Percentiles rank a stretch among this genome's conserved stretches.
Conservation (phyloP, 2,797 vertebrate genomes). For the Chaunax sp. region DNA sequence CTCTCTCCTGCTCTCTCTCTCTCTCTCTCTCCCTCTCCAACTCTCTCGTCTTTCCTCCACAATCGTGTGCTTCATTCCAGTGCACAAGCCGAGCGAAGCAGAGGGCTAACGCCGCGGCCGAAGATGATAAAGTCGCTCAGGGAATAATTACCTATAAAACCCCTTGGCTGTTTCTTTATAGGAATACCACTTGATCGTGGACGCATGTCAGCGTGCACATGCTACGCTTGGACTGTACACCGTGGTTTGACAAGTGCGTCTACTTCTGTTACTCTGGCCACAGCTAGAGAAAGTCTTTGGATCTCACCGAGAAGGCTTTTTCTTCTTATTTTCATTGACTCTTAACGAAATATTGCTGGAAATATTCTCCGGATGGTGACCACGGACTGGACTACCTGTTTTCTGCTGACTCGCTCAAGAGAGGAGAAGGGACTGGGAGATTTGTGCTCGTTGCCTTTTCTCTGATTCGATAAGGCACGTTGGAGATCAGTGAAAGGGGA, state of each 20-base stretch:
- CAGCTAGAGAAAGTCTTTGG: slow-evolving; percentile 59
- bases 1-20: background rate
- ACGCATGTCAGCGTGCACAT: slow-evolving; percentile 56
- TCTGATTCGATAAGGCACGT: slow-evolving; percentile 46
- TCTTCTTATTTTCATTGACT: slow-evolving; percentile 9
- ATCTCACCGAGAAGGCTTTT: slow-evolving; percentile 42
- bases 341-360: slow-evolving; percentile 41
- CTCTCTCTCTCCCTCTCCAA: background rate
- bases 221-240: slow-evolving; percentile 59
- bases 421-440: slow-evolving; percentile 51
- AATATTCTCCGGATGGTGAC: slow-evolving; percentile 66
- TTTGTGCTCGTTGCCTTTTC: slow-evolving; percentile 44
- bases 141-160: slow-evolving; percentile 67
- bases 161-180: slow-evolving; percentile 51
- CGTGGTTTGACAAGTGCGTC: slow-evolving; percentile 63
- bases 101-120: slow-evolving; percentile 61
- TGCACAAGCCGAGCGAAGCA: slow-evolving; percentile 78
- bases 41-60: slow-evolving; percentile 59
- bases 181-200: slow-evolving; percentile 67
- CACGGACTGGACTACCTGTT: slow-evolving; percentile 69
- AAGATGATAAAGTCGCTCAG: slow-evolving; percentile 78
- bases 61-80: slow-evolving; percentile 78
- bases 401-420: slow-evolving; percentile 45
- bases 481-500: slow-evolving; percentile 51
- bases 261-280: slow-evolving; percentile 56